phyloP scores from a whole-genome alignment of 2,797 vertebrate genomes.

The Crocidura indochinensis region DNA sequence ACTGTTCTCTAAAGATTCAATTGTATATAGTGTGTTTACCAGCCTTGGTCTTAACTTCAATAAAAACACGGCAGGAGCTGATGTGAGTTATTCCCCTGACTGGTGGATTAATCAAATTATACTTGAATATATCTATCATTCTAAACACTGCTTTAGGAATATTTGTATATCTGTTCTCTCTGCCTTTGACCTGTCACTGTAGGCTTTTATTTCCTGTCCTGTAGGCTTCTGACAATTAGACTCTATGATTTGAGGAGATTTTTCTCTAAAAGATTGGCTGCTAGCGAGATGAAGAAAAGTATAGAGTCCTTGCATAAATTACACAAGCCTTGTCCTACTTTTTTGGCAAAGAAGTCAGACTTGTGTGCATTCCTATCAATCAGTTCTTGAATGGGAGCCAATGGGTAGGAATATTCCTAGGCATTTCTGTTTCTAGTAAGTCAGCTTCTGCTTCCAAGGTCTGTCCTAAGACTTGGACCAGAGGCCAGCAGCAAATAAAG shows the following conservation, averaged over 20 bases:
- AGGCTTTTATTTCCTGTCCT: background rate
- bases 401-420: background rate
- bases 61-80: conserved; percentile 11
- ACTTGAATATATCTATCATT: background rate
- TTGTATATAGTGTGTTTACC: background rate
- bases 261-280: no score
- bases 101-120: background rate
- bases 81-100: background rate
- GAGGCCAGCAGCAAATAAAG: background rate
- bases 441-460: background rate
- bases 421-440: background rate
- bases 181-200: conserved; percentile 2
- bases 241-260: background rate
- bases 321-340: background rate
- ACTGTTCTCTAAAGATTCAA: background rate
- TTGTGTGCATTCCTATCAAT: background rate
- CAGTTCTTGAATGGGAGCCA: background rate
- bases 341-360: background rate
- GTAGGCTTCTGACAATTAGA: conserved; percentile 30
- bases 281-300: background rate
- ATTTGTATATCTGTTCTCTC: background rate
- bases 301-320: background rate
- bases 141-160: background rate
- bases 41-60: background rate
- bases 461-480: background rate